Evolutionary conservation across 2,888 invertebrate species (phyloP).

Genomic region (Diloba caeruleocephala): DNA sequence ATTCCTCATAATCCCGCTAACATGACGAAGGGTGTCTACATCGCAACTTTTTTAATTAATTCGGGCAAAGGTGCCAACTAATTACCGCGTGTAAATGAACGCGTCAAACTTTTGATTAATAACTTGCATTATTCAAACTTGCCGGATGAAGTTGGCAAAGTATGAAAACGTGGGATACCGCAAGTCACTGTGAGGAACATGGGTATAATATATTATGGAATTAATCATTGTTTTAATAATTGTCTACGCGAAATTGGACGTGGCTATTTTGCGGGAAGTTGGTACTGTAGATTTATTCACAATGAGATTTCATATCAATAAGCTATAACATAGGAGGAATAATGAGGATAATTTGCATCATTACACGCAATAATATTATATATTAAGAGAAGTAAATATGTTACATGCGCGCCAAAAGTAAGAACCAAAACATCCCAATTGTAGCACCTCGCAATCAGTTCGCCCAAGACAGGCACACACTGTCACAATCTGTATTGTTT

Average conservation of each 20-base stretch:
- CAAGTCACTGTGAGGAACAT: slow-evolving; percentile 30
- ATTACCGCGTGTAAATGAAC: slow-evolving; percentile 65
- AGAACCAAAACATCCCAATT: too few species aligned
- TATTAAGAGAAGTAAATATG: too few species aligned
- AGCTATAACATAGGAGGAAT: too few species aligned
- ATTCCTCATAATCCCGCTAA: slow-evolving; percentile 32
- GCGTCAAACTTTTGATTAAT: slow-evolving; percentile 58
- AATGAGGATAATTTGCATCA: too few species aligned
- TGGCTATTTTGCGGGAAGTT: neutral
- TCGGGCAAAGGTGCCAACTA: slow-evolving; percentile 65
- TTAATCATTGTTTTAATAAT: slow-evolving; percentile 42
- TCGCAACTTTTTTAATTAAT: slow-evolving; percentile 69
- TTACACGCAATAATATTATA: too few species aligned
- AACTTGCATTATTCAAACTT: slow-evolving; percentile 56
- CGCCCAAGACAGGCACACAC: too few species aligned
- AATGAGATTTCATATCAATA: too few species aligned
- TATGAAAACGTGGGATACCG: slow-evolving; percentile 31
- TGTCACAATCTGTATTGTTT: too few species aligned
- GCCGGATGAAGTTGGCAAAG: slow-evolving; percentile 23
- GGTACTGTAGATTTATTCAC: too few species aligned
- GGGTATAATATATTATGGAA: slow-evolving; percentile 35
- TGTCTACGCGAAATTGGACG: slow-evolving; percentile 17
- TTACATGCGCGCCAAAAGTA: too few species aligned
- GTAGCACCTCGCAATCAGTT: too few species aligned
- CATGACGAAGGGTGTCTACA: slow-evolving; percentile 40